Percentiles rank a stretch among this genome's conserved stretches.
Conservation (phyloP, 2,113 vertebrate species). For the Ameiurus melas region DNA sequence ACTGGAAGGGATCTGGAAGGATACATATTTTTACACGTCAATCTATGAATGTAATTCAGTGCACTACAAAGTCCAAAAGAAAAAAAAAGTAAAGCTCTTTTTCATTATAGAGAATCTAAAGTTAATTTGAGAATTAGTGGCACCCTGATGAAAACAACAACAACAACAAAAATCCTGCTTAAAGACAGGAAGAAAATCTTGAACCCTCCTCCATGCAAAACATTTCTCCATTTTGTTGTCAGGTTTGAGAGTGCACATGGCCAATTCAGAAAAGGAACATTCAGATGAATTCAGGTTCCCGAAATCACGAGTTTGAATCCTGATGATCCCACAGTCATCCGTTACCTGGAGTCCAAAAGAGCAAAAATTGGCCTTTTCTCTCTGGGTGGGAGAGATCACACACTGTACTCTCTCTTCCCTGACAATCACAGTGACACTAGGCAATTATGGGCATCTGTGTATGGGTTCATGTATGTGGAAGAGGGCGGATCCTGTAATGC, state of each 20-base stretch:
- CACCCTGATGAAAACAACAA: not conserved
- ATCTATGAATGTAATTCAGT: not conserved
- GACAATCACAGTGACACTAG: not conserved
- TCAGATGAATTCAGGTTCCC: not conserved
- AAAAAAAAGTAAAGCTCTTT: not conserved
- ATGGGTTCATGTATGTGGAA: not conserved
- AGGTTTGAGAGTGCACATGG: not conserved
- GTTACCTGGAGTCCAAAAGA: not conserved
- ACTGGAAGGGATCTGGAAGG: conserved; percentile 64
- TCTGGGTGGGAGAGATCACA: not conserved
- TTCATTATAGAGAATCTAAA: not conserved
- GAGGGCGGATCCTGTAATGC: not conserved
- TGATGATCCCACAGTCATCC: too few relatives aligned
- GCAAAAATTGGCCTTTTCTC: not conserved
- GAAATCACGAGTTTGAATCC: not conserved
- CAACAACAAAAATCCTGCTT: not conserved
- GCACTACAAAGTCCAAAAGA: not conserved
- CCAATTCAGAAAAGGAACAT: not conserved
- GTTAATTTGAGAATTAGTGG: not conserved
- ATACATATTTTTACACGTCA: not conserved
- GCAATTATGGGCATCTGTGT: not conserved
- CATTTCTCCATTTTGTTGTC: not conserved
- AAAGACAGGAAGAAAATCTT: not conserved
- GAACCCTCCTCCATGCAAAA: not conserved
- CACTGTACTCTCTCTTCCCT: not conserved